A percentile compares a stretch with the other conserved stretches of the same genome.
These are phyloP conservation scores for Xestia xanthographa DNA, from an alignment of 2,888 invertebrate genomes.

Conservation along the genomic window DNA sequence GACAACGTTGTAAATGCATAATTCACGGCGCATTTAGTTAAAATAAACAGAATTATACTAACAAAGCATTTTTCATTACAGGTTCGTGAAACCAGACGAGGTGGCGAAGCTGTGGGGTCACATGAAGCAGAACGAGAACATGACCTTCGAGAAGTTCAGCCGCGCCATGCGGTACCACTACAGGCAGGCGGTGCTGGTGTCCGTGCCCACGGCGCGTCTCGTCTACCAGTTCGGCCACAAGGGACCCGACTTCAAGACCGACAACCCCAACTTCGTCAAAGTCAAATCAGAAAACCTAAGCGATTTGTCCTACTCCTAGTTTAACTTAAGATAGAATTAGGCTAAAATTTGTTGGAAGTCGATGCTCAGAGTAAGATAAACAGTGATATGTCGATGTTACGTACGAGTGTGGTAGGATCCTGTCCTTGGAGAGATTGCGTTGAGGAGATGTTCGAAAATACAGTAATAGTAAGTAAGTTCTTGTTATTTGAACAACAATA, in stretches of 20 bases:
- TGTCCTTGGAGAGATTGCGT: constrained; percentile 55
- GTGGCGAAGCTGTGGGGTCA: constrained; percentile 97
- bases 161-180: constrained; percentile 97
- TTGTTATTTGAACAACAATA: constrained; percentile 29
- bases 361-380: constrained; percentile 69
- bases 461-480: constrained; percentile 65
- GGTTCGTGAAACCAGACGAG: constrained; percentile 96
- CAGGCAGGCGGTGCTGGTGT: constrained; percentile 93
- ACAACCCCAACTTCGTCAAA: constrained; percentile 90
- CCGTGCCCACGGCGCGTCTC: constrained; percentile 94
- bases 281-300: constrained; percentile 82
- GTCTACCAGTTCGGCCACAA: constrained; percentile 96
- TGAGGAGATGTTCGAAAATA: constrained; percentile 60
- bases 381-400: constrained; percentile 65
- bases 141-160: constrained; percentile 98
- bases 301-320: constrained; percentile 81
- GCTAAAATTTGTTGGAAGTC: constrained; percentile 66
- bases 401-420: constrained; percentile 40
- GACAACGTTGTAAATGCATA: constrained; percentile 58
- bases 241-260: constrained; percentile 94
- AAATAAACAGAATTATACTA: constrained; percentile 55
- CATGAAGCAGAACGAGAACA: constrained; percentile 95
- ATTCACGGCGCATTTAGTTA: constrained; percentile 52
- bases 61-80: constrained; percentile 74
- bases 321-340: constrained; percentile 67